phyloP scores from a whole-genome alignment of 2,113 vertebrate species.

The Triplophysa siluroides region DNA sequence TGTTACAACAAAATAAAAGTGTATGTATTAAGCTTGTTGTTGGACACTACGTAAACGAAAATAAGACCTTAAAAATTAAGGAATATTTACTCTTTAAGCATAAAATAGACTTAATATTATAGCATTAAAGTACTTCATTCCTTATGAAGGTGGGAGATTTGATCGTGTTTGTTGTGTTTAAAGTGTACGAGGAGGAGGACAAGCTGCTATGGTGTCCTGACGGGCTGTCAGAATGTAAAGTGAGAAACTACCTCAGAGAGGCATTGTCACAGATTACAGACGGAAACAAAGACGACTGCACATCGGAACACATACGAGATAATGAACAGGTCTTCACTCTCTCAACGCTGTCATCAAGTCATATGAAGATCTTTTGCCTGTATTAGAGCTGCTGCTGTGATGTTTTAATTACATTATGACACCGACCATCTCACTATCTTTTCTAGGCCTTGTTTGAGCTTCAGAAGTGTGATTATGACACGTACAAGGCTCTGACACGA shows the following conservation, averaged over 20 bases:
- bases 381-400: background rate
- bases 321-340: slow-evolving; percentile 83
- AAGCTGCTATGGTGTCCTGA: slow-evolving; percentile 92
- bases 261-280: slow-evolving; percentile 79
- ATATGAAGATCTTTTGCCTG: background rate
- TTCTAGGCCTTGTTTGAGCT: slow-evolving; percentile 90
- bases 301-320: slow-evolving; percentile 83
- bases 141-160: background rate
- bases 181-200: slow-evolving; percentile 91
- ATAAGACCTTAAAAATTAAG: no score
- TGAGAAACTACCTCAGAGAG: slow-evolving; percentile 88
- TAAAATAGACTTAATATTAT: background rate
- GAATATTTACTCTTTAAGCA: no score
- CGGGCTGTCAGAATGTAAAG: slow-evolving; percentile 84
- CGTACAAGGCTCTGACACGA: slow-evolving; percentile 85
- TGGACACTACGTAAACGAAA: no score
- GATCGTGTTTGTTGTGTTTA: slow-evolving; percentile 20
- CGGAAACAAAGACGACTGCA: slow-evolving; percentile 77
- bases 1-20: no score
- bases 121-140: background rate
- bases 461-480: slow-evolving; percentile 88
- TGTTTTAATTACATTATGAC: background rate
- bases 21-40: no score
- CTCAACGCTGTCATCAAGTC: background rate
- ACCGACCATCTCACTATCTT: slow-evolving; percentile 15